Evolutionary conservation across 2,113 vertebrate species (phyloP).

Genomic region (Dryoscopus gambensis): DNA sequence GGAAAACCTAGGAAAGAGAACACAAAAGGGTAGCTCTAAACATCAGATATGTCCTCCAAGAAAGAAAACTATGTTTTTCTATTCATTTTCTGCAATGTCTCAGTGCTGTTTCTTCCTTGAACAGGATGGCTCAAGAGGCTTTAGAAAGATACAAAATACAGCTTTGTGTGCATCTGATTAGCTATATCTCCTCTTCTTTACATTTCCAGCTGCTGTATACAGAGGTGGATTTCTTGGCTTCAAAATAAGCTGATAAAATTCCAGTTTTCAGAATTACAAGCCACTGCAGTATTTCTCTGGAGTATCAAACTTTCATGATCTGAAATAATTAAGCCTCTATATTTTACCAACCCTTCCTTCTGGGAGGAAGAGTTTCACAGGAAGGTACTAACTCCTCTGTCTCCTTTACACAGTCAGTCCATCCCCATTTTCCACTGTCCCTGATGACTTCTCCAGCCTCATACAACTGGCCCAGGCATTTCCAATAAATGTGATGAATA

Average conservation of each 20-base stretch:
- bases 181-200: not conserved
- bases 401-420: not conserved
- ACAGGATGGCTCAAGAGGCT: not conserved
- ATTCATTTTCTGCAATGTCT: not conserved
- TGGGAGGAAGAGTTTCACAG: not conserved
- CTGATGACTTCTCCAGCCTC: not conserved
- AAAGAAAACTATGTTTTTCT: not conserved
- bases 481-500: not conserved
- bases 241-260: not conserved
- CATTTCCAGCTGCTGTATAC: not conserved
- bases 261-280: not conserved
- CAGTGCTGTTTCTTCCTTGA: not conserved
- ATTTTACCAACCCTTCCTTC: not conserved
- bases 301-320: not conserved
- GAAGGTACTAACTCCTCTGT: not conserved
- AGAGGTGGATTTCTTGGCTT: not conserved
- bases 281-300: not conserved
- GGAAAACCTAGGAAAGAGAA: too few relatives aligned
- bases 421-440: not conserved
- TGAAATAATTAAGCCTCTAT: not conserved
- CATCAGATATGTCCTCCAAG: not conserved
- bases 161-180: not conserved
- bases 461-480: not conserved
- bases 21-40: not conserved
- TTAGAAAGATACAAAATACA: not conserved